phyloP scores from a whole-genome alignment of 2,113 vertebrate species.

The Chrysemys picta region DNA sequence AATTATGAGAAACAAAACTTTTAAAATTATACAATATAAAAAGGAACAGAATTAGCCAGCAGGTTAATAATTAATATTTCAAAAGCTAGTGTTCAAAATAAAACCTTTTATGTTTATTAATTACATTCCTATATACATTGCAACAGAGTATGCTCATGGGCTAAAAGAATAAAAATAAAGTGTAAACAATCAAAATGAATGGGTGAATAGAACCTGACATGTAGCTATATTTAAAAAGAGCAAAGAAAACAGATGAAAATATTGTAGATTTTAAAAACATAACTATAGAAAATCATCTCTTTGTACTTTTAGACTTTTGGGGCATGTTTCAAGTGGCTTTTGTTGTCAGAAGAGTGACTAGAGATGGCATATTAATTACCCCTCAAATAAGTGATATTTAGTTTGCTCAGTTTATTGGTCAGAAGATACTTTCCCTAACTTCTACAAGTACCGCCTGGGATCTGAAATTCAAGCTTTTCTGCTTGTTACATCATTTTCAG shows the following conservation, averaged over 20 bases:
- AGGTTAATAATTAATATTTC: slow-evolving; percentile 75
- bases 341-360: neutral
- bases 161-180: slow-evolving; percentile 48
- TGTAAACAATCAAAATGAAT: slow-evolving; percentile 47
- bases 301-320: neutral
- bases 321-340: neutral
- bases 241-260: slow-evolving; percentile 10
- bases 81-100: slow-evolving; percentile 67
- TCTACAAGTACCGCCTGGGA: neutral
- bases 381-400: neutral
- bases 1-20: slow-evolving; percentile 53
- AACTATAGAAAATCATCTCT: neutral
- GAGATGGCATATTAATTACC: neutral
- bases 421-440: neutral
- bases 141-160: slow-evolving; percentile 43
- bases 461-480: neutral
- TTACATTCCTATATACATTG: slow-evolving; percentile 59
- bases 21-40: slow-evolving; percentile 68
- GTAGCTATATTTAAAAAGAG: neutral
- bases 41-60: slow-evolving; percentile 53
- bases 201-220: neutral
- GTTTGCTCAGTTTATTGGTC: neutral
- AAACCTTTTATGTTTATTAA: slow-evolving; percentile 53
- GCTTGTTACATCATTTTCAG: neutral
- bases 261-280: neutral